Base-by-base conservation (phyloP, 2,888 invertebrate genomes). In the Tetheella fluctuosa region DNA sequence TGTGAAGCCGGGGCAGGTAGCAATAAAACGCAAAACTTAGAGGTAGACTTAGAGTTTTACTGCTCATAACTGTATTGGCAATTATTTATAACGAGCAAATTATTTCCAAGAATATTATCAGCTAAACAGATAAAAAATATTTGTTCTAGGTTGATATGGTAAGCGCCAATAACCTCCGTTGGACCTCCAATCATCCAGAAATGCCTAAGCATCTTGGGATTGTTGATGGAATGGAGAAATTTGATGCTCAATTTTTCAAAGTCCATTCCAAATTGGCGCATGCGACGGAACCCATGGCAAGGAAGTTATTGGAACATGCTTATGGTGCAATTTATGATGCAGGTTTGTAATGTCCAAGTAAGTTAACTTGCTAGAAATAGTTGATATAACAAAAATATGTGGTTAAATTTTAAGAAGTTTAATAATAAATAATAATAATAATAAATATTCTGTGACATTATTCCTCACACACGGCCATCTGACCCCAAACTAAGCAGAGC, bases 281-380 rank as follows among this genome's bases (percentile, higher is more conserved):
- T 13, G 17, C 92, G 10, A 91, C 95, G 89, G 95, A 96, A 76
- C 95, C 95, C 0, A 94, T 95, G 86, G 93, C 95, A 15, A 88
- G 96, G 52, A 89, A 96, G 60, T 79, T 96, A 34, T 89, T 96
- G 65, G 96, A 95, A 79, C 90, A 94, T 2, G 93, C 95, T 0
- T 95, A 94, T 75, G 95, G 96, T 76, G 95, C 95, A 53, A 93
- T 95, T 52, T 89, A 95, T 54, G 96, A 96, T 89, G 93, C 95
- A 54, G 93, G 93, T 25, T 48, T 59, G 58, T 30, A 30, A 7
- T 5, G 1, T 34, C 1, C 12, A 34, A 13, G 12, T 13, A 34
- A n/a, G n/a, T n/a, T n/a, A n/a, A n/a, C n/a, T n/a, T n/a, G n/a
- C n/a, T n/a, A n/a, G n/a, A n/a, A n/a, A n/a, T n/a, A n/a, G n/a